Evolutionary conservation across 2,113 vertebrate genomes (phyloP), one percentile per base, ranked within the genome.

Genomic region (Ptilorrhoa leucosticta): DNA sequence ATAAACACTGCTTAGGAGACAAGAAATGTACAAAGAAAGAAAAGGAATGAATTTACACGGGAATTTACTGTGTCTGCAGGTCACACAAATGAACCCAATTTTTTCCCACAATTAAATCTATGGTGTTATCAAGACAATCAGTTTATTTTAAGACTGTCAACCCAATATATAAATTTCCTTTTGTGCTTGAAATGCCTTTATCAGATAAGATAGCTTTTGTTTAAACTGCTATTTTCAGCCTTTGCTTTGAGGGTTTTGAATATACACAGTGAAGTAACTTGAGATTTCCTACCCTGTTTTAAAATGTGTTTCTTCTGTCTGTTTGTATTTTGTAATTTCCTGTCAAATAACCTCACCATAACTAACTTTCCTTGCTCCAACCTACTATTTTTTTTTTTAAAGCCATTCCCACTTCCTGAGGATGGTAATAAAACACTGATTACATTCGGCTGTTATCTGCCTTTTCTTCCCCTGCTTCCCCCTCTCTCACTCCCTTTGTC

Each of bases 301-400:
- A 97, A 98, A 98, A 98, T 90, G 97, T 97, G 97, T 97, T 98
- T 98, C 96, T 98, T 97, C 96, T 98, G 96, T 97, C 97, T 98
- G 97, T 98, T 98, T 98, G 97, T 97, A 97, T 98, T 98, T 98
- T 98, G 97, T 98, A 98, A 98, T 98, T 98, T 98, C 98, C 98
- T 98, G 98, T 98, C 97, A 98, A 98, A 97, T 98, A 98, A 98
- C 97, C 97, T 98, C 96, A 96, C 97, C 83, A 95, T 98, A 98
- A 98, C 98, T 98, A 98, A 98, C 97, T 98, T 98, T 98, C 97
- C 95, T 97, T 97, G 96, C 97, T 97, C 92, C 96, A 97, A 92
- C 94, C 94, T 95, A 95, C 96, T 82, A 44, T 48, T 31, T 47
- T 35, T 58, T 66, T 79, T 83, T 69, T 85, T 78, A 27, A 92